A percentile compares a stretch with the other conserved stretches of the same genome.
These are phyloP conservation scores for Campylomormyrus tamandua DNA, from an alignment of 2,113 vertebrate species.

Conservation along the genomic window DNA sequence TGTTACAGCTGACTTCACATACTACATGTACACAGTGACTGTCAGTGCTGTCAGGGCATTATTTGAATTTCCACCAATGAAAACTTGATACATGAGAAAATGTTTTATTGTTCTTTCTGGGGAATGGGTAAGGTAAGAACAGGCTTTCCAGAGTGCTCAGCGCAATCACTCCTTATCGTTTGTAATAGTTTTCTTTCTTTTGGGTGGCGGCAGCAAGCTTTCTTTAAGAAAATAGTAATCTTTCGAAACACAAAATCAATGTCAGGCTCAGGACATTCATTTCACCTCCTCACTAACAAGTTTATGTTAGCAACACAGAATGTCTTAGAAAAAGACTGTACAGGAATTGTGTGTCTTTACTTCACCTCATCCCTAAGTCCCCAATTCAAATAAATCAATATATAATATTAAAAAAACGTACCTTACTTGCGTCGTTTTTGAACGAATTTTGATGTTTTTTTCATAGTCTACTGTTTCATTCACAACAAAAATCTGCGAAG, in stretches of 20 bases:
- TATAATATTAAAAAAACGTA: not conserved
- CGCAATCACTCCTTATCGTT: not conserved
- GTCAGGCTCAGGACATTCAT: not conserved
- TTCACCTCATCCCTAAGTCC: not conserved
- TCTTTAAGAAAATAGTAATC: not conserved
- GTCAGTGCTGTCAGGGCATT: not conserved
- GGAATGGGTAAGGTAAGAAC: not conserved
- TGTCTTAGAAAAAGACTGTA: not conserved
- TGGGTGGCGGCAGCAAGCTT: not conserved
- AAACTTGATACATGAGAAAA: not conserved
- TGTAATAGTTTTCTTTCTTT: not conserved
- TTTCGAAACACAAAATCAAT: not conserved
- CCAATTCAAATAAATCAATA: not conserved
- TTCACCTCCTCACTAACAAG: not conserved
- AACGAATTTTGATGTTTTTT: not conserved
- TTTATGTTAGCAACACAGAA: not conserved
- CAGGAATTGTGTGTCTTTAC: not conserved
- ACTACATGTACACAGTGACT: not conserved
- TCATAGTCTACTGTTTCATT: not conserved
- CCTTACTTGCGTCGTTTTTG: not conserved
- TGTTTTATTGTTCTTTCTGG: not conserved
- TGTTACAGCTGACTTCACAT: not conserved
- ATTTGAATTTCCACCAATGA: not conserved
- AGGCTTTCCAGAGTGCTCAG: not conserved
- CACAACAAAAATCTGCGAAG: not conserved